Conservation (phyloP, 2,797 vertebrate genomes). For the Acanthurus lineatus region DNA sequence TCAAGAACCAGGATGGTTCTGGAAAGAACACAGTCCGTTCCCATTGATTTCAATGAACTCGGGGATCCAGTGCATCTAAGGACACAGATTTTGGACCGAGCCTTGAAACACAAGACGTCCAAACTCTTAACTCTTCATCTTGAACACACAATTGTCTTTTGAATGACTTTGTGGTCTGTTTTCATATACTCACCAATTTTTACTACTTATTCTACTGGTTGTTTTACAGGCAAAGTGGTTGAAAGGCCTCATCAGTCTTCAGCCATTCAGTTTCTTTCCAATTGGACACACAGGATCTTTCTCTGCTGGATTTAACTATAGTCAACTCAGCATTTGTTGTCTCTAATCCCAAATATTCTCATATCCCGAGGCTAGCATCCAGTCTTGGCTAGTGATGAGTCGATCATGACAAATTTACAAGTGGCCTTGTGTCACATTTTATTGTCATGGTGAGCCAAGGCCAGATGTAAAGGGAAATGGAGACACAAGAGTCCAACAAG, state of each 20-base stretch:
- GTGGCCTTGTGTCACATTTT: conserved; percentile 48
- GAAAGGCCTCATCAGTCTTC: conserved; percentile 66
- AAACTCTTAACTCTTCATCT: conserved; percentile 81
- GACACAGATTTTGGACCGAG: conserved; percentile 82
- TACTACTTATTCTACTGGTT: conserved; percentile 80
- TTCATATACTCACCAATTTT: conserved; percentile 80
- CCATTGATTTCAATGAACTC: conserved; percentile 72
- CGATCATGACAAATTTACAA: conserved; percentile 54
- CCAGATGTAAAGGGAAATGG: conserved; percentile 46
- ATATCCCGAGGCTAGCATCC: conserved; percentile 15
- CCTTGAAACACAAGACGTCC: conserved; percentile 84
- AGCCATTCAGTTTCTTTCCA: conserved; percentile 56
- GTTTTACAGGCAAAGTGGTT: conserved; percentile 76
- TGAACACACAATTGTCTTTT: conserved; percentile 87
- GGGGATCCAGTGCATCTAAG: conserved; percentile 81
- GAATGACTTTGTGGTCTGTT: conserved; percentile 86
- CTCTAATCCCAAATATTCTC: conserved; percentile 42
- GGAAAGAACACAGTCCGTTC: conserved; percentile 62
- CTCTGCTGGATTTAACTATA: conserved; percentile 49
- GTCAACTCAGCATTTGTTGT: conserved; percentile 51
- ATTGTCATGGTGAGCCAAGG: conserved; percentile 23
- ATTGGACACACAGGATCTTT: conserved; percentile 58
- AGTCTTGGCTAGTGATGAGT: conserved; percentile 28
- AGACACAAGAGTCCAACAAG: conserved; percentile 39
- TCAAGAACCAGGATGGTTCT: conserved; percentile 66